phyloP scores from a whole-genome alignment of 1,140 invertebrate species.

The Tachypleus tridentatus region DNA sequence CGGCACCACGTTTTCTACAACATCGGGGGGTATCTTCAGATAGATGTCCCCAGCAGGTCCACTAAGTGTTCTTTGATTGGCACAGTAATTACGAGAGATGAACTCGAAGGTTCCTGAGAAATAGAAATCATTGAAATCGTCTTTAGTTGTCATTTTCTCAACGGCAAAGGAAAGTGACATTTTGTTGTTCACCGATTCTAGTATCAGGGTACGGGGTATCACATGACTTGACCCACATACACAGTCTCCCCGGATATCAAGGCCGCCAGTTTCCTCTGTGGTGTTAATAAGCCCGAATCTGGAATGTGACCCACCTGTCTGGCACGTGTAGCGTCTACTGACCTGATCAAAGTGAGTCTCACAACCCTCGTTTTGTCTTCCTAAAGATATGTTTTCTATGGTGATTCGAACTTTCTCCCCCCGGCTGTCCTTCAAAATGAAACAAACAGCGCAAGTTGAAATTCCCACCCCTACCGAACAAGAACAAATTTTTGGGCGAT shows the following conservation, averaged over 20 bases:
- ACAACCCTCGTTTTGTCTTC: neutral
- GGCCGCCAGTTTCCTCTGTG: no score
- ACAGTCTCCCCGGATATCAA: no score
- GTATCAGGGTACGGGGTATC: no score
- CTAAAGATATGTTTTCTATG: constrained; percentile 7
- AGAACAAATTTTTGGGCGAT: constrained; percentile 16
- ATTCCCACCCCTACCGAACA: constrained; percentile 19
- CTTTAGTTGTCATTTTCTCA: constrained; percentile 56
- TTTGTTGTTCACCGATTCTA: no score
- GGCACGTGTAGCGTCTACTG: constrained; percentile 13
- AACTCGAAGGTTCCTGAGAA: constrained; percentile 74
- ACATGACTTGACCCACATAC: no score
- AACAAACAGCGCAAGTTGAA: constrained; percentile 16
- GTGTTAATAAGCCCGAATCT: no score
- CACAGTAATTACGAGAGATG: constrained; percentile 31
- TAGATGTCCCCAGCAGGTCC: no score
- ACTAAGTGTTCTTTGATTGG: no score
- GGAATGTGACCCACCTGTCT: no score
- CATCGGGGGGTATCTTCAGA: neutral
- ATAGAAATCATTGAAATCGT: constrained; percentile 65
- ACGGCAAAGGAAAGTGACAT: no score
- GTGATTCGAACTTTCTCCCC: constrained; percentile 14
- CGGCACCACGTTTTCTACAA: neutral
- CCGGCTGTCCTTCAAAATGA: constrained; percentile 16
- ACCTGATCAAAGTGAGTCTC: constrained; percentile 10